phyloP scores from a whole-genome alignment of 2,888 invertebrate species.

The Allolobophora icterica region DNA sequence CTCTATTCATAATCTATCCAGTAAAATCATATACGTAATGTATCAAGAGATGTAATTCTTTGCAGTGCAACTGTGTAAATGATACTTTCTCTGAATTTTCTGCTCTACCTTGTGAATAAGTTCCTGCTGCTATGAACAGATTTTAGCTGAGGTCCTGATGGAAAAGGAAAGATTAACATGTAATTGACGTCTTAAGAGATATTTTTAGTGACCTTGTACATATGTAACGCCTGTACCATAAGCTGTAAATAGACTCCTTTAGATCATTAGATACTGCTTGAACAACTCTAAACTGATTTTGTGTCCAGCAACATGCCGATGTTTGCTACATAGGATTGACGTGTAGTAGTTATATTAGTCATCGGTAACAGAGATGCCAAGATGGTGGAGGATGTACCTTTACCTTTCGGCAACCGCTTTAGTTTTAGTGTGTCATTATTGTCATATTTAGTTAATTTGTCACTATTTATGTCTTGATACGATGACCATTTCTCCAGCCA shows the following conservation, averaged over 20 bases:
- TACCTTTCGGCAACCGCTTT: neutral
- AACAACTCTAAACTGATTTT: conserved; percentile 8
- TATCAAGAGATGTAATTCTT: no score
- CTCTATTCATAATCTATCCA: neutral
- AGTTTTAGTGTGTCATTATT: neutral
- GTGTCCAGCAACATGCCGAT: neutral
- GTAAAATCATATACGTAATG: neutral
- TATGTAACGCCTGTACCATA: conserved; percentile 1
- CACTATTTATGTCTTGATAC: neutral
- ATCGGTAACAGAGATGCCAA: neutral
- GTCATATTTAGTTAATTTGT: neutral
- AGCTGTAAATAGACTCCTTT: neutral
- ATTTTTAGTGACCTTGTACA: neutral
- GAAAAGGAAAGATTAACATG: neutral
- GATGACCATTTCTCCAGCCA: neutral
- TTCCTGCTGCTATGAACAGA: neutral
- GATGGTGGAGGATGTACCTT: neutral
- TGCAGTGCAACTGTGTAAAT: neutral
- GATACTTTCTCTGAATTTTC: neutral
- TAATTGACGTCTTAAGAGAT: neutral
- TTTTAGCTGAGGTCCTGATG: neutral
- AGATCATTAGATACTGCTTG: neutral
- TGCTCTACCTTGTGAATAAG: neutral
- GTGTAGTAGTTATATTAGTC: neutral
- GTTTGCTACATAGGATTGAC: neutral